Conservation (phyloP, 2,888 invertebrate species). For the Cephus rjabovi region DNA sequence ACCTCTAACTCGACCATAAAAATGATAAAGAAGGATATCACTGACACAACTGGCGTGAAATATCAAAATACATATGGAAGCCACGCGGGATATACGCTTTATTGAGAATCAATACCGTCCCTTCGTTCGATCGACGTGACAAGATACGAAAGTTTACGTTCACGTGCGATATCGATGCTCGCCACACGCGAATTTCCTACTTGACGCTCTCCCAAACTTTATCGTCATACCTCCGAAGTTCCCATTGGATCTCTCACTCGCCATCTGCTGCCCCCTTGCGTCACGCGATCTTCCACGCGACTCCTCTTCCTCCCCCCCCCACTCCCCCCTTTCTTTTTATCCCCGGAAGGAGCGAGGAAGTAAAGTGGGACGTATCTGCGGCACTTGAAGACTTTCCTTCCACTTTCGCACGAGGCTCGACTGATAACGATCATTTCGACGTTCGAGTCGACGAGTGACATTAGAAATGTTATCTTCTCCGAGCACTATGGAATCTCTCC, state of each 20-base stretch:
- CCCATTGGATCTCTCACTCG: neutral
- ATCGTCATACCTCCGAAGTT: neutral
- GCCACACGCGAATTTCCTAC: neutral
- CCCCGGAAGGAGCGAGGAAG: too few species aligned
- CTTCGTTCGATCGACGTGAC: neutral
- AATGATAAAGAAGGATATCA: slow-evolving; percentile 63
- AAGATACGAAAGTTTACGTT: neutral
- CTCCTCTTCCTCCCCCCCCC: too few species aligned
- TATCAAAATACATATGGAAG: slow-evolving; percentile 55
- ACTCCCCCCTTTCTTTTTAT: neutral
- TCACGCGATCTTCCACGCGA: neutral
- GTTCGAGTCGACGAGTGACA: neutral
- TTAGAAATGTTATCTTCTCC: neutral
- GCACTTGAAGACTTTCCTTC: neutral
- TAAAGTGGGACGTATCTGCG: neutral
- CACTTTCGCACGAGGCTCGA: neutral
- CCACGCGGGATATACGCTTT: slow-evolving; percentile 22
- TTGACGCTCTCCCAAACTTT: neutral
- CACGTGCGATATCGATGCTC: neutral
- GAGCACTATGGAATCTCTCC: neutral
- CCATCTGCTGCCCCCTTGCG: neutral
- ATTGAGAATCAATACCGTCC: slow-evolving; percentile 19
- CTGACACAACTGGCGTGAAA: slow-evolving; percentile 48
- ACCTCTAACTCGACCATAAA: slow-evolving; percentile 58
- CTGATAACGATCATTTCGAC: neutral